Conservation (phyloP, 2,113 vertebrate genomes). For the Sphyrna mokarran region DNA sequence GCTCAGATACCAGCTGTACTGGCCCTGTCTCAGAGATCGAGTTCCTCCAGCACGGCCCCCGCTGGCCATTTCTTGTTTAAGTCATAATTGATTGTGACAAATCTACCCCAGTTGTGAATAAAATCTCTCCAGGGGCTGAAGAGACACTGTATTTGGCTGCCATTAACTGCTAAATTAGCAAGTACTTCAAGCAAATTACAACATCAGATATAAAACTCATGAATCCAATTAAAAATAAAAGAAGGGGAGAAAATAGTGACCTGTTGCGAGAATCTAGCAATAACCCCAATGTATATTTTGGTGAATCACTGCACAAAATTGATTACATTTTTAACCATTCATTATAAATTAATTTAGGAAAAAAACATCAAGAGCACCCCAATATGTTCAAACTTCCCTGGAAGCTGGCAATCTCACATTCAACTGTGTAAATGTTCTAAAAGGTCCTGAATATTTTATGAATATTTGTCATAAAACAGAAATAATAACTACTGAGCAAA, state of each 20-base stretch:
- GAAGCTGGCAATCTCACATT: slow-evolving; percentile 64
- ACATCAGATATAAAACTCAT: slow-evolving; percentile 27
- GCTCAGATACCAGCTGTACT: slow-evolving; percentile 46
- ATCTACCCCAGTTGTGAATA: slow-evolving; percentile 48
- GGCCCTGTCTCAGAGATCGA: slow-evolving; percentile 38
- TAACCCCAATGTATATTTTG: slow-evolving; percentile 24
- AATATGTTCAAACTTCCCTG: slow-evolving; percentile 65
- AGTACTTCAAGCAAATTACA: slow-evolving; percentile 47
- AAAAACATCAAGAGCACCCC: slow-evolving; percentile 63
- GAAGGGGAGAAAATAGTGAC: not conserved
- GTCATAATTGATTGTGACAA: slow-evolving; percentile 56
- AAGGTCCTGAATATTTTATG: slow-evolving; percentile 91
- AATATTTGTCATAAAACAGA: slow-evolving; percentile 90
- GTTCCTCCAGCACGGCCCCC: slow-evolving; percentile 42
- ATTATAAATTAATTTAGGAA: slow-evolving; percentile 61
- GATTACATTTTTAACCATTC: slow-evolving; percentile 60
- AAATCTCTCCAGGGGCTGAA: slow-evolving; percentile 54
- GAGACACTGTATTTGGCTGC: slow-evolving; percentile 46
- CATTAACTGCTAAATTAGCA: slow-evolving; percentile 53
- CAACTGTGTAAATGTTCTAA: slow-evolving; percentile 77
- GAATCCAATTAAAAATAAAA: slow-evolving; percentile 41
- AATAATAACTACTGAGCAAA: slow-evolving; percentile 97
- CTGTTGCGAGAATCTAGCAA: slow-evolving; percentile 30
- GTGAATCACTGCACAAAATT: slow-evolving; percentile 42
- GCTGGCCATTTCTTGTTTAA: slow-evolving; percentile 53